Evolutionary conservation across 1,140 invertebrate genomes (phyloP).

Genomic region (Saxidomus purpurata): DNA sequence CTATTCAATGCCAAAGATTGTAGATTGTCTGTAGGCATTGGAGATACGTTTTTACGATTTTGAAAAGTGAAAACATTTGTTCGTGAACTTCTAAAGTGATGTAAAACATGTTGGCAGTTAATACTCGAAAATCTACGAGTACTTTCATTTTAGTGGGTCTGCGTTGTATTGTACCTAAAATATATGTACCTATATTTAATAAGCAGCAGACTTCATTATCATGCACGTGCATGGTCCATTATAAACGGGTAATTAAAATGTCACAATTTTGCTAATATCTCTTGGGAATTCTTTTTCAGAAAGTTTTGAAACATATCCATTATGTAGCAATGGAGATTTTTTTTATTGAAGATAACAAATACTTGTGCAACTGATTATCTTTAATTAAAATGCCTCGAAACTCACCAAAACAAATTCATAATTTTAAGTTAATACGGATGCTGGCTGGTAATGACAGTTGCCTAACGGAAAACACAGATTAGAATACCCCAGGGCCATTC

Average conservation of each 20-base stretch:
- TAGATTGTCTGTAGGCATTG: background rate
- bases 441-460: too few relatives aligned
- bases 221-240: background rate
- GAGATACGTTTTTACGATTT: background rate
- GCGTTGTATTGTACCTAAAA: background rate
- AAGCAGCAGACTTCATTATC: background rate
- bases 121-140: background rate
- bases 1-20: background rate
- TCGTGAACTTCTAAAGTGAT: background rate
- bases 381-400: too few relatives aligned
- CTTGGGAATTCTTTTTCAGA: background rate
- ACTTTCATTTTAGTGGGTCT: background rate
- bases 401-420: too few relatives aligned
- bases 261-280: background rate
- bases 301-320: background rate
- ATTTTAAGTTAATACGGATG: too few relatives aligned
- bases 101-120: slow-evolving; percentile 11
- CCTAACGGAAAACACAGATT: too few relatives aligned
- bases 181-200: slow-evolving; percentile 11
- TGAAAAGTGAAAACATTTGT: slow-evolving; percentile 14
- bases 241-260: slow-evolving; percentile 11
- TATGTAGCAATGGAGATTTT: too few relatives aligned
- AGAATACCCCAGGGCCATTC: too few relatives aligned
- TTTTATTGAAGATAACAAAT: too few relatives aligned
- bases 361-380: too few relatives aligned